These are phyloP conservation scores for Tringa solitaria DNA, from an alignment of 2,113 vertebrate species.

Conservation along the genomic window DNA sequence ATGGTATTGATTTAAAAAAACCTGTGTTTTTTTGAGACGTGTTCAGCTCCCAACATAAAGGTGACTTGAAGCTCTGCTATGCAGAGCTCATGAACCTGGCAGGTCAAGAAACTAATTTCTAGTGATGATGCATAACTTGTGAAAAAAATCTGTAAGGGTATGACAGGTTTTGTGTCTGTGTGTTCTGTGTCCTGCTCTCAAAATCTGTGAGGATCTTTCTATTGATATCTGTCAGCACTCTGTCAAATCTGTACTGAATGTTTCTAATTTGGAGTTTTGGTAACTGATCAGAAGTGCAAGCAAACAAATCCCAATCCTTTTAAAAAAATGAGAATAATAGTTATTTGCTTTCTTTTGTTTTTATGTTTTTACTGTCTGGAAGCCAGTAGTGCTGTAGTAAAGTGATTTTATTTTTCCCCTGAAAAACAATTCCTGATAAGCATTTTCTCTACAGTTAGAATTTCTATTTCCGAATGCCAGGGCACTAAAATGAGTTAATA, in stretches of 20 bases:
- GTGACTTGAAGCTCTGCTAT: not conserved
- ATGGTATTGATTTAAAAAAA: not conserved
- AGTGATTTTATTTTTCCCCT: not conserved
- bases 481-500: not conserved
- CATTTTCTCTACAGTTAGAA: not conserved
- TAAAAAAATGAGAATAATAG: not conserved
- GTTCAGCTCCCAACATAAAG: not conserved
- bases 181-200: not conserved
- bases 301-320: not conserved
- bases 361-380: not conserved
- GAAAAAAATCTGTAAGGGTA: not conserved
- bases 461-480: not conserved
- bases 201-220: not conserved
- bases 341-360: not conserved
- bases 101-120: not conserved
- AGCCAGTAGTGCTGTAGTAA: not conserved
- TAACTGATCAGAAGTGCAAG: not conserved
- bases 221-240: not conserved
- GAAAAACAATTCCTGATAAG: not conserved
- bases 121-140: not conserved
- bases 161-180: not conserved
- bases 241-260: not conserved
- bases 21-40: not conserved
- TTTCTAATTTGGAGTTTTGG: not conserved
- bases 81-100: not conserved